Percentiles rank a stretch among this genome's conserved stretches.
These are phyloP conservation scores for Urocolius indicus DNA, from an alignment of 2,113 vertebrate genomes.

Conservation along the genomic window DNA sequence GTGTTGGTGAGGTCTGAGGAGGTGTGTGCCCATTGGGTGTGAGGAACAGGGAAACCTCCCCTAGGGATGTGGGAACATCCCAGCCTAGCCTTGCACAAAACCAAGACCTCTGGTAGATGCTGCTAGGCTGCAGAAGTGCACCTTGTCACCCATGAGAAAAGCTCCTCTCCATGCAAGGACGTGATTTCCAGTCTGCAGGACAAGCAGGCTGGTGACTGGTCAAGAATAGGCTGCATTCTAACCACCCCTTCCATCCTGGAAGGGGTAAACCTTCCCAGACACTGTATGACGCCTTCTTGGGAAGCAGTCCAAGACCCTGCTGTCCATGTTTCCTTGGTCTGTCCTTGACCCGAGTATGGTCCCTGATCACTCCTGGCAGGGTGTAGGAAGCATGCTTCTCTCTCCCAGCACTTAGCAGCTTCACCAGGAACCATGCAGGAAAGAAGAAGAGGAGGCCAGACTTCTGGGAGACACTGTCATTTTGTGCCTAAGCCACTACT, in stretches of 20 bases:
- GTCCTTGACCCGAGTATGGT: not conserved
- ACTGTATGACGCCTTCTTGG: not conserved
- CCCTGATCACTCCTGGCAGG: not conserved
- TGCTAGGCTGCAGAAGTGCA: not conserved
- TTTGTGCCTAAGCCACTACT: slow-evolving; percentile 53
- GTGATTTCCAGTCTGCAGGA: not conserved
- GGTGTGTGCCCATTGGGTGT: accelerated
- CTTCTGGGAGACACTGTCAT: slow-evolving; percentile 56
- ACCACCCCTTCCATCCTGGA: not conserved
- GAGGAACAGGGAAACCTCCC: not conserved
- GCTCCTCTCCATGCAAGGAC: not conserved
- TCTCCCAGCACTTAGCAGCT: slow-evolving; percentile 23
- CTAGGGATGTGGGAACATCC: not conserved
- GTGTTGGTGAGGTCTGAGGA: not conserved
- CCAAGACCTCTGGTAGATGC: not conserved
- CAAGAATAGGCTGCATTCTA: not conserved
- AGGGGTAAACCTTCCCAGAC: not conserved
- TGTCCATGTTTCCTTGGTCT: not conserved
- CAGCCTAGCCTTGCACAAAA: not conserved
- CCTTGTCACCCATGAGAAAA: not conserved
- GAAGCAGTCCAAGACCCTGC: not conserved
- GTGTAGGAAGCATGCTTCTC: not conserved
- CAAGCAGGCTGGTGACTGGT: not conserved
- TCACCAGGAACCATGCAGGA: not conserved
- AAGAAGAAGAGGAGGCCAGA: slow-evolving; percentile 41